These are phyloP conservation scores for Ormia ochracea DNA, from an alignment of 2,888 invertebrate genomes.

Conservation along the genomic window DNA sequence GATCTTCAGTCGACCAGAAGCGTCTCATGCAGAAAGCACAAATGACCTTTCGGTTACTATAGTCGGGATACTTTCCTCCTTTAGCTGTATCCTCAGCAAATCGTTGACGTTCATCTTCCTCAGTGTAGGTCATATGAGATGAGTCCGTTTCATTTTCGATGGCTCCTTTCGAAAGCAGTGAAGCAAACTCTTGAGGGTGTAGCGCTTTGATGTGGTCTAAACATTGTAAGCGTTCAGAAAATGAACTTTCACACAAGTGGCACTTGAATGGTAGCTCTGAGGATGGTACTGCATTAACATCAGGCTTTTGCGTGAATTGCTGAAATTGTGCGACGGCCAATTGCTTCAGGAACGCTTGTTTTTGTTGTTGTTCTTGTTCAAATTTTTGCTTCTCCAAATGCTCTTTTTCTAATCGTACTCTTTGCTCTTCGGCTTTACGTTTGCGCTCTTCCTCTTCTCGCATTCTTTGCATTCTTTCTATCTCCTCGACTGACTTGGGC, in stretches of 20 bases:
- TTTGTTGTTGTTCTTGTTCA: constrained; percentile 66
- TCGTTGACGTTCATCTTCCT: constrained; percentile 80
- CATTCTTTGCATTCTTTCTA: constrained; percentile 73
- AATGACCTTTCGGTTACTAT: constrained; percentile 90
- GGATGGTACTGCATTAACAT: constrained; percentile 69
- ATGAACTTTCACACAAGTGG: constrained; percentile 93
- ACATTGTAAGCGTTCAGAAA: constrained; percentile 86
- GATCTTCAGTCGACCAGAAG: constrained; percentile 96
- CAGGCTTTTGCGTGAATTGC: constrained; percentile 49
- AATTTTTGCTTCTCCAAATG: constrained; percentile 64
- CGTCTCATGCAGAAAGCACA: constrained; percentile 95
- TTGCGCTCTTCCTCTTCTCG: constrained; percentile 68
- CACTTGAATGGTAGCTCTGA: constrained; percentile 91
- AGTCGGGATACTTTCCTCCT: constrained; percentile 87
- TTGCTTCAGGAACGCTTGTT: constrained; percentile 70
- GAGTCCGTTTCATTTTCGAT: constrained; percentile 79
- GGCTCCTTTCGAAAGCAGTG: constrained; percentile 89
- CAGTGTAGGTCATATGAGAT: constrained; percentile 61
- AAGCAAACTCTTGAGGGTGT: constrained; percentile 87
- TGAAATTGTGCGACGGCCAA: constrained; percentile 79
- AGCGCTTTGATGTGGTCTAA: constrained; percentile 87
- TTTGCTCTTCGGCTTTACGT: constrained; percentile 68
- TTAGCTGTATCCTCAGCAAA: constrained; percentile 81
- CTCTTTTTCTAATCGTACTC: constrained; percentile 68
- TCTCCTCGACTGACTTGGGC: constrained; percentile 74